A percentile compares a stretch with the other conserved stretches of the same genome.
Conservation (phyloP, 2,888 invertebrate species). For the Trichopoda pennipes region DNA sequence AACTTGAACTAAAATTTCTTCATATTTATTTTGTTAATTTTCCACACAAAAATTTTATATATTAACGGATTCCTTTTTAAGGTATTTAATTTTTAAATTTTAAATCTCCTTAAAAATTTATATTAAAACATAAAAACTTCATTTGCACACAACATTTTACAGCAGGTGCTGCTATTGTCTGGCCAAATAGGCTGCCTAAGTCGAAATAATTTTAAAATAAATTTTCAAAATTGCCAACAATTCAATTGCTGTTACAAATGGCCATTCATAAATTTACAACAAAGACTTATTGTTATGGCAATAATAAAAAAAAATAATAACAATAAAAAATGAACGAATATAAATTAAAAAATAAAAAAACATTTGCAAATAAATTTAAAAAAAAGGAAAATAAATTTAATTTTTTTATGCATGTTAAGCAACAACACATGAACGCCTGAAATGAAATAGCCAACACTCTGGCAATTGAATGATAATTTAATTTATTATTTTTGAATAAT, state of each 20-base stretch:
- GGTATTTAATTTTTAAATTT: neutral
- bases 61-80: neutral
- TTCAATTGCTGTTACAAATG: constrained; percentile 22
- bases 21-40: too few relatives aligned
- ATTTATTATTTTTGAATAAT: constrained; percentile 18
- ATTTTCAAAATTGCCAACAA: neutral
- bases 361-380: constrained; percentile 18
- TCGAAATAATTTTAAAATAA: constrained; percentile 15
- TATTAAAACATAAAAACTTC: neutral
- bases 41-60: too few relatives aligned
- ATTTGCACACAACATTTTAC: neutral
- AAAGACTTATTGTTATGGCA: constrained; percentile 43
- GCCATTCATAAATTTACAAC: constrained; percentile 24
- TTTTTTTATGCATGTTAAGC: neutral
- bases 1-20: too few relatives aligned
- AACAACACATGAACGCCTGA: neutral
- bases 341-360: neutral
- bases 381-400: constrained; percentile 23
- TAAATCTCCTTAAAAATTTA: neutral
- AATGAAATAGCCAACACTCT: neutral
- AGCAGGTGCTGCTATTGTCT: neutral
- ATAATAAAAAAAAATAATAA: constrained; percentile 34
- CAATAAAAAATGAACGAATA: constrained; percentile 39
- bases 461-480: constrained; percentile 3
- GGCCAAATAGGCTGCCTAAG: constrained; percentile 11